Conservation (phyloP, 2,113 vertebrate genomes). For the Megaceryle torquata region DNA sequence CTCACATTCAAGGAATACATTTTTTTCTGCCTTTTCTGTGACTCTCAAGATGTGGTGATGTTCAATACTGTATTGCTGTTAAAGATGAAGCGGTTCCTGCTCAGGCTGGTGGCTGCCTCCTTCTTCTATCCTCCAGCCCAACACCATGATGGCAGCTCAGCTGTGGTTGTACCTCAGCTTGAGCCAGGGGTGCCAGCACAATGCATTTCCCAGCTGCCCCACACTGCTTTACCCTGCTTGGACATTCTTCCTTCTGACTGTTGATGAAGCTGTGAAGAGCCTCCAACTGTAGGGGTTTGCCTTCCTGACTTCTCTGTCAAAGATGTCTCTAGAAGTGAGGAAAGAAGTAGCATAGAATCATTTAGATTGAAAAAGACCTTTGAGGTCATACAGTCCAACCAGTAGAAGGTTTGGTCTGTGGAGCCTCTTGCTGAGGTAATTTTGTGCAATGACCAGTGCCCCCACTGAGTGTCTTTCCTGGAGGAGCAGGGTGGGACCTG, state of each 20-base stretch:
- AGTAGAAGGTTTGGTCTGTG: background rate
- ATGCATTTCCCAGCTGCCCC: rapidly evolving
- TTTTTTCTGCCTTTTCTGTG: background rate
- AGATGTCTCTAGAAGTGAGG: background rate
- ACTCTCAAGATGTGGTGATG: background rate
- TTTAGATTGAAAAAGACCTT: background rate
- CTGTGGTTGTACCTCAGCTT: background rate
- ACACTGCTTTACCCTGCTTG: background rate
- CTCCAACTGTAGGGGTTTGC: background rate
- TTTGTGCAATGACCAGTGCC: background rate
- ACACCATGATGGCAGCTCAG: background rate
- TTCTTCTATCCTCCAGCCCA: background rate
- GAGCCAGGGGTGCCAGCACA: background rate
- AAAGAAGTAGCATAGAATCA: background rate
- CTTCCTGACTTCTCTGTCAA: background rate
- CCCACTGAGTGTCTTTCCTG: rapidly evolving
- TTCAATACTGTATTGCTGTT: background rate
- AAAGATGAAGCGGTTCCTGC: background rate
- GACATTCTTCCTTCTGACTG: background rate
- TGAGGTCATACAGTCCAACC: background rate
- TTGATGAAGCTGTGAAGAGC: background rate
- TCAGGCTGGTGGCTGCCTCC: background rate
- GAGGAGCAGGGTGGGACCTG: background rate
- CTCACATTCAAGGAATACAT: background rate
- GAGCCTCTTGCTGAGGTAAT: background rate